Evolutionary conservation across 2,888 invertebrate genomes (phyloP), one percentile per base, ranked within the genome.

Genomic region (Alentia gelatinosa): DNA sequence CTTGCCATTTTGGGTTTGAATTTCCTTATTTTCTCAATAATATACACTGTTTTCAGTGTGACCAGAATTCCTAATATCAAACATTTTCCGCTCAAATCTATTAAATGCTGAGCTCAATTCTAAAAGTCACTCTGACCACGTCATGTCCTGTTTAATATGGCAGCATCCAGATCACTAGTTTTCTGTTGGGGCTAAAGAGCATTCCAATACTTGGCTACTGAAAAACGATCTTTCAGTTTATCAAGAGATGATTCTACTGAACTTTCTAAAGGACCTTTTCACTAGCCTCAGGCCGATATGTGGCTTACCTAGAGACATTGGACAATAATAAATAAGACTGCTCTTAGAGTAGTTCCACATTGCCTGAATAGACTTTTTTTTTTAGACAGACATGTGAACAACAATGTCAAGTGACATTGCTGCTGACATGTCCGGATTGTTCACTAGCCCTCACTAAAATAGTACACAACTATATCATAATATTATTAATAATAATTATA

Each of bases 1-100:
- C 86, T 86, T 86, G 86, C 86, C 86, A 86, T 86, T 86, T 86
- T 86, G 86, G 86, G 86, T 86, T 86, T 86, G 86, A 86, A 86
- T 86, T 86, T 50, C 86, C 50, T 50, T 86, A 42, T 86, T 86
- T 40, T 86, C 12, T 35, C 42, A 47, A 86, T 42, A 83, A 47
- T 86, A 86, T 86, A 86, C 42, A 86, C 50, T 42, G 42, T 42
- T 26, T 19, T 86, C 86, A 86, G 86, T 86, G 86, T 86, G 86
- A 86, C 42, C 86, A 86, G 86, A 86, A 86, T 26, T 86, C 39
- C 50, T 47, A 86, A 86, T 47, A 86, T 50, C 42, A 86, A 86
- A 47, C 86, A 86, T 15, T 12, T 86, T 83, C 37, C 19, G 47
- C 86, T 86, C 50, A 26, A 86, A 86, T 86, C 42, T 86, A 86